Evolutionary conservation across 2,888 invertebrate species (phyloP), one percentile per base, ranked within the genome.

Genomic region (Sinhomidia bicolor): DNA sequence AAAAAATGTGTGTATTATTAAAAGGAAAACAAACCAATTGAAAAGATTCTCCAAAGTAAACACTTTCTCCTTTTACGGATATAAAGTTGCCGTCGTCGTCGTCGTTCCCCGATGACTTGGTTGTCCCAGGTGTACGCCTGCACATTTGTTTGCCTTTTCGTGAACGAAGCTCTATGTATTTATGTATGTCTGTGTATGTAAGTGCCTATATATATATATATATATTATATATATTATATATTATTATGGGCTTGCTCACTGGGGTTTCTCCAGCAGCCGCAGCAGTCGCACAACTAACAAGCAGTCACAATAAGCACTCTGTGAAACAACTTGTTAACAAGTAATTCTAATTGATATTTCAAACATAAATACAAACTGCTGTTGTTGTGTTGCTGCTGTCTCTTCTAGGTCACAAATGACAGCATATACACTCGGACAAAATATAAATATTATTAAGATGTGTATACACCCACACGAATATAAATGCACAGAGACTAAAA

Each of bases 1-100:
- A 71, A 32, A 47, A 44, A n/a, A 7, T 74, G 14, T 68, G 32
- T 68, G 65, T 10, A 20, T 54, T 14, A 51, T 51, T 1, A 29
- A 76, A 41, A 80, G 62, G 44, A 14, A 20, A 76, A 65, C 81
- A 47, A 81, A 81, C 81, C 81, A 81, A 65, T 62, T 81, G 12
- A 7, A 51, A 65, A 51, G 20, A 29, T 81, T 81, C 44, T 81
- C 81, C 47, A n/a, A 12, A n/a, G 81, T 29, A 81, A 65, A 81
- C 17, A 26, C 47, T 81, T 81, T 47, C 51, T 65, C 47, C 47
- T 81, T 26, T n/a, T 41, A 17, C 12, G 41, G 79, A 41, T 23
- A 79, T 36, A 79, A 76, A 54, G 76, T 76, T 76, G 9, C 76
- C 51, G 51, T 76, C 32, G 26, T 26, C 29, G 76, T 76, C 54